Evolutionary conservation across 1,140 invertebrate species (phyloP).

Genomic region (Cataglyphis hispanica): DNA sequence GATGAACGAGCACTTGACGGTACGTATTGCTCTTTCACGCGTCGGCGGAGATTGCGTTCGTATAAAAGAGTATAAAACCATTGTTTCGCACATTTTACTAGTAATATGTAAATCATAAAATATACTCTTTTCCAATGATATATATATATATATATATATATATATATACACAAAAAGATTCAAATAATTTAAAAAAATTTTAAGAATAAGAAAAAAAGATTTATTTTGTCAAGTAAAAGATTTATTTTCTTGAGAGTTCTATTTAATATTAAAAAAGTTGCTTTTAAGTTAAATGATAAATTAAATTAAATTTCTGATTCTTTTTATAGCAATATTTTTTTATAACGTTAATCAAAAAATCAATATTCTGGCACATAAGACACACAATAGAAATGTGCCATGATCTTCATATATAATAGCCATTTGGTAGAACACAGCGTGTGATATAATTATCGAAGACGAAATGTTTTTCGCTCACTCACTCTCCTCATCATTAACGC

Average conservation of each 20-base stretch:
- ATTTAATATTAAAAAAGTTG: background rate
- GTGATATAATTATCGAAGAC: background rate
- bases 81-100: background rate
- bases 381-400: background rate
- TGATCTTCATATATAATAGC: background rate
- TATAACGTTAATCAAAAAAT: background rate
- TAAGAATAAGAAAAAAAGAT: background rate
- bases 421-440: background rate
- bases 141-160: no score
- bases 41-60: slow-evolving; percentile 4
- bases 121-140: background rate
- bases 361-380: background rate
- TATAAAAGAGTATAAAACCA: background rate
- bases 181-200: background rate
- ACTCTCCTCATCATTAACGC: background rate
- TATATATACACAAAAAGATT: background rate
- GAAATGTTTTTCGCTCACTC: background rate
- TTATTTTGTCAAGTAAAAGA: background rate
- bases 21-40: slow-evolving; percentile 46
- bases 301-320: no score
- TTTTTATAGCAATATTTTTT: background rate
- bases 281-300: background rate
- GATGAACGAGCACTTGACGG: slow-evolving; percentile 52
- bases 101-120: slow-evolving; percentile 19
- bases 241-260: background rate